phyloP scores from a whole-genome alignment of 2,888 invertebrate species.

The Aproaerema taeniolella region DNA sequence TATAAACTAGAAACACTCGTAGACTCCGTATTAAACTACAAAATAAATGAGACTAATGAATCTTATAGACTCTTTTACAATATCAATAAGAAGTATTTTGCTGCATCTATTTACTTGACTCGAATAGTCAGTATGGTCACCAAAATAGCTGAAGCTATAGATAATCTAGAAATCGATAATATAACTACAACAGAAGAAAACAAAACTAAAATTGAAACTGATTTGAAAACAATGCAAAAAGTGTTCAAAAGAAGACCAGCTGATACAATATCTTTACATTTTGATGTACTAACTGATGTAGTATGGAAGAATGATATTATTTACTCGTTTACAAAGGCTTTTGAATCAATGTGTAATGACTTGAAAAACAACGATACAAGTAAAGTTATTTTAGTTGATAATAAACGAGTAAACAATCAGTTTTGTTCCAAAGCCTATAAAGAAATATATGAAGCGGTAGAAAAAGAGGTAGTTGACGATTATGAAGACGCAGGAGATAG shows the following conservation, averaged over 20 bases:
- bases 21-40: slow-evolving; percentile 42
- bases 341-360: slow-evolving; percentile 41
- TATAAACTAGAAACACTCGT: slow-evolving; percentile 41
- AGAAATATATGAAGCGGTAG: slow-evolving; percentile 37
- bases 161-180: slow-evolving; percentile 30
- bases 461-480: slow-evolving; percentile 34
- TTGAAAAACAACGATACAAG: slow-evolving; percentile 37
- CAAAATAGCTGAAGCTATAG: slow-evolving; percentile 39
- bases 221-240: slow-evolving; percentile 39
- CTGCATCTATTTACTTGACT: slow-evolving; percentile 46
- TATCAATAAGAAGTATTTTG: slow-evolving; percentile 47
- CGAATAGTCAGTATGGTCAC: slow-evolving; percentile 47
- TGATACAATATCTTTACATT: slow-evolving; percentile 50
- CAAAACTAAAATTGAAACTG: slow-evolving; percentile 32
- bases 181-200: slow-evolving; percentile 27
- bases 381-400: slow-evolving; percentile 43
- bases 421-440: slow-evolving; percentile 51
- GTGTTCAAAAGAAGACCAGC: slow-evolving; percentile 48
- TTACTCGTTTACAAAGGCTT: slow-evolving; percentile 38
- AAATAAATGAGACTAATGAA: slow-evolving; percentile 38
- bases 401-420: slow-evolving; percentile 39
- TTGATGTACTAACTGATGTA: slow-evolving; percentile 53
- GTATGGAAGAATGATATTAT: slow-evolving; percentile 39
- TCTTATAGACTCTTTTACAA: slow-evolving; percentile 45
- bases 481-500: slow-evolving; percentile 34